Evolutionary conservation across 2,113 vertebrate species (phyloP), one percentile per base, ranked within the genome.

Genomic region (Scomber japonicus): DNA sequence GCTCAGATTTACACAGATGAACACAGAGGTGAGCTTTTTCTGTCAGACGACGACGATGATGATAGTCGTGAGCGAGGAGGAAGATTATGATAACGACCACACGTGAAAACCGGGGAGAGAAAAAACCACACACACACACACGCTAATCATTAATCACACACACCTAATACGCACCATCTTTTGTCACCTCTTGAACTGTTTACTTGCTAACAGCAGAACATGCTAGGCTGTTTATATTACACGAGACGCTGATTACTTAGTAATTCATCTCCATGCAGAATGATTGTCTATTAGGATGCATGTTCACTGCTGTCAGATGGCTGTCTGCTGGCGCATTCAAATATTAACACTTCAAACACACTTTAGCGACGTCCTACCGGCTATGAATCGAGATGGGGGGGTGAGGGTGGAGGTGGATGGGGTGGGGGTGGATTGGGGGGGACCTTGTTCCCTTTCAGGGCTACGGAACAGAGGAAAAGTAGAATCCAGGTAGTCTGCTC

Each of bases 201-300:
- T 40, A 82, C 85, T 76, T 8, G 71, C 75, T 40, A 79, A 83
- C 86, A 70, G 57, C 71, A 24, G 45, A 83, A 75, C 83, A 81
- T 17, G 50, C 68, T 11, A 55, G 48, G 15, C 40, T 77, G 79
- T 80, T 75, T 75, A 60, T 57, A 49, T 75, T 49, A 72, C 78
- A 80, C 6, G 27, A 83, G 63, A 59, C 69, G 11, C 61, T 73
- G 75, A 77, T 81, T 83, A 74, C 71, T 84, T 65, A 78, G 53
- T 85, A 79, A 87, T 71, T 65, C 75, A 82, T 89, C 77, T 83
- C 71, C 77, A 76, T 71, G 59, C 71, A 54, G 65, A 65, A 54
- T 78, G 70, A 88, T 86, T 89, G 67, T 84, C 69, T 21, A 79
- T 91, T 85, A 87, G 79, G 69, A 88, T 89, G 84, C 88, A 46